Conservation (phyloP, 2,113 vertebrate species). For the Dolichotis patagonum region DNA sequence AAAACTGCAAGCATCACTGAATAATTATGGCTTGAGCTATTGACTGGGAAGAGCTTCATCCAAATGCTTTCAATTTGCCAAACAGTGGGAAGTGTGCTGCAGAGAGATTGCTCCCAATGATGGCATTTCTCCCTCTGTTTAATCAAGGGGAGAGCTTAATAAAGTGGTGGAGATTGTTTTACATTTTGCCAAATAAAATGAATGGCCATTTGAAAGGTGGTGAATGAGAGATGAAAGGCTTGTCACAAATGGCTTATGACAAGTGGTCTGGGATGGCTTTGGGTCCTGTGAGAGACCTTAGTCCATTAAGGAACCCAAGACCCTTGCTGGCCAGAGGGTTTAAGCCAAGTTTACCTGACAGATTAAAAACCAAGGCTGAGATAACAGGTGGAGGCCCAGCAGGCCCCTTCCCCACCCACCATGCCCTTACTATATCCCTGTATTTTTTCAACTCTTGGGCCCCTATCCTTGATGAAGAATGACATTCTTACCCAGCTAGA, state of each 20-base stretch:
- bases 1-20: slow-evolving; percentile 5
- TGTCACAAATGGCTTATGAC: background rate
- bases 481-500: background rate
- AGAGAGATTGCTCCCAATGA: slow-evolving; percentile 52
- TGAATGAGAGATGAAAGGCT: background rate
- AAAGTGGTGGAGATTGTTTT: slow-evolving; percentile 14
- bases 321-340: background rate
- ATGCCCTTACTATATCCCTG: background rate
- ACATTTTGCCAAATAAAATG: slow-evolving; percentile 32
- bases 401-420: background rate
- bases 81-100: slow-evolving; percentile 59
- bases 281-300: background rate
- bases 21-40: slow-evolving; percentile 21
- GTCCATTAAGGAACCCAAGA: background rate
- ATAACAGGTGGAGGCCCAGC: background rate
- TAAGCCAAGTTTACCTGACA: background rate
- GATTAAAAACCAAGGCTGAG: background rate
- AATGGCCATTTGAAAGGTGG: slow-evolving; percentile 47
- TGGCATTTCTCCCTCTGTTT: slow-evolving; percentile 12
- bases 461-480: background rate
- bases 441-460: background rate
- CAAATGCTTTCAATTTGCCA: slow-evolving; percentile 64
- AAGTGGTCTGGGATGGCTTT: background rate
- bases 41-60: slow-evolving; percentile 52
- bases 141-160: slow-evolving; percentile 51